Percentiles rank a stretch among this genome's conserved stretches.
phyloP scores from a whole-genome alignment of 2,797 vertebrate genomes.

The Brachyrhaphis roseni region DNA sequence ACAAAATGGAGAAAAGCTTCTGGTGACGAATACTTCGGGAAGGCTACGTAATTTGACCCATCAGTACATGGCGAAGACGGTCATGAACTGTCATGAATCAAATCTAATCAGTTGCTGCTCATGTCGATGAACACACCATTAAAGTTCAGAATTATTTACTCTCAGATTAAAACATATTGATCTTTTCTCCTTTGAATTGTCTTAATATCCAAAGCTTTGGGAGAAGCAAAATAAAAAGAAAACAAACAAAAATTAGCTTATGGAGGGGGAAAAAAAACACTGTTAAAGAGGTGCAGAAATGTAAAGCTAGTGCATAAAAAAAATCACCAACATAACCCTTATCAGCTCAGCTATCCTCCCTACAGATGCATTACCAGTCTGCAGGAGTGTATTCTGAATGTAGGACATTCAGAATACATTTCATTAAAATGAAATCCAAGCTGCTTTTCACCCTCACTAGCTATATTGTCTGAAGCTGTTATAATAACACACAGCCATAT shows the following conservation, averaged over 20 bases:
- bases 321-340: constrained; percentile 6
- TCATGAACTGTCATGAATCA: neutral
- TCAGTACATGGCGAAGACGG: neutral
- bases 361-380: neutral
- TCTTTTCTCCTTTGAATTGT: constrained; percentile 21
- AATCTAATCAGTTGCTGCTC: neutral
- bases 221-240: constrained; percentile 17
- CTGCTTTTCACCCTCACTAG: neutral
- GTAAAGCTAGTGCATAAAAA: constrained; percentile 6
- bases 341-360: neutral
- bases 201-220: constrained; percentile 52
- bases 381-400: neutral
- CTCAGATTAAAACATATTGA: constrained; percentile 39
- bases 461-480: neutral
- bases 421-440: neutral
- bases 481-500: neutral
- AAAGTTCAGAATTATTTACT: constrained; percentile 16
- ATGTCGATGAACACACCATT: constrained; percentile 6
- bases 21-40: neutral
- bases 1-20: neutral
- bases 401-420: too few relatives aligned
- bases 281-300: neutral
- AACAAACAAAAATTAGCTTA: constrained; percentile 31
- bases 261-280: neutral
- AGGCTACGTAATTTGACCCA: neutral